A percentile compares a stretch with the other conserved stretches of the same genome.
Conservation (phyloP, 2,797 vertebrate genomes). For the Sarcoramphus papa region DNA sequence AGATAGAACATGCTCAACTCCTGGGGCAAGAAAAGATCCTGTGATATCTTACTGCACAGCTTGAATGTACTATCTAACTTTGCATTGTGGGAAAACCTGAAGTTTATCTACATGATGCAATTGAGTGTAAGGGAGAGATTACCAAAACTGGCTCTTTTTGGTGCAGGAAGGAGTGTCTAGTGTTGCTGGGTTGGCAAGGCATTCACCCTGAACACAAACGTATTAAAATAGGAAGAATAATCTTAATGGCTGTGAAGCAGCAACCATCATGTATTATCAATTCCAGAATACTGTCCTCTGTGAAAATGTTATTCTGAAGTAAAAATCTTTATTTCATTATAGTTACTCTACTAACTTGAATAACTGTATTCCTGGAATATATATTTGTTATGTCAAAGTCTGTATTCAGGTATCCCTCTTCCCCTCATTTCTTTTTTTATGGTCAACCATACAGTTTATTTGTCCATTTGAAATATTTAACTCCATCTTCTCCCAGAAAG, state of each 20-base stretch:
- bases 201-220: background rate
- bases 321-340: background rate
- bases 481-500: background rate
- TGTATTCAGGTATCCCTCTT: background rate
- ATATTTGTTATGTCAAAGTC: background rate
- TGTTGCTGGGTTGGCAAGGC: background rate
- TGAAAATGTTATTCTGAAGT: background rate
- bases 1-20: background rate
- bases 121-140: background rate
- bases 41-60: rapidly evolving
- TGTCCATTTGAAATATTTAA: background rate
- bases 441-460: background rate
- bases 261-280: background rate
- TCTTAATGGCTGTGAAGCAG: background rate
- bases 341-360: background rate
- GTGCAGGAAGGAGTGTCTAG: background rate
- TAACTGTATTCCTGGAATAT: background rate
- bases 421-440: background rate
- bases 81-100: background rate
- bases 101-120: background rate
- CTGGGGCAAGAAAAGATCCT: background rate
- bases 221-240: background rate
- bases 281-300: background rate
- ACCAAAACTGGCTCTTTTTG: background rate
- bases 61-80: too few species aligned